Conservation (phyloP, 2,888 invertebrate species). For the Papilio elwesi region DNA sequence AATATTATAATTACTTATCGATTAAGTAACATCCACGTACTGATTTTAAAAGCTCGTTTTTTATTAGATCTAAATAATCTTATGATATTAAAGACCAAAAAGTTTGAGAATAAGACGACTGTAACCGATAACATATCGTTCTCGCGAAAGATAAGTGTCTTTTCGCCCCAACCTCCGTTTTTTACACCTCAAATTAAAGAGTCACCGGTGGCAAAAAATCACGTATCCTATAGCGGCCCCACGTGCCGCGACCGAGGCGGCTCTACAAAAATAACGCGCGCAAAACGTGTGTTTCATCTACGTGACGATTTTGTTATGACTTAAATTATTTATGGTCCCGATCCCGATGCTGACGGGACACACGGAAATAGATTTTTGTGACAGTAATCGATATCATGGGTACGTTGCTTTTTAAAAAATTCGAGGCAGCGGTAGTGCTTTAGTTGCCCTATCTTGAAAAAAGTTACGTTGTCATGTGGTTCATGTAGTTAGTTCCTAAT, state of each 20-base stretch:
- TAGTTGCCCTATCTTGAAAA: not conserved
- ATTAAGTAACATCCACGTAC: too few relatives aligned
- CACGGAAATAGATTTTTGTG: constrained; percentile 51
- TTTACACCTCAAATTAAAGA: constrained; percentile 70
- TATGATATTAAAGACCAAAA: not conserved
- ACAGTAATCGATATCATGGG: constrained; percentile 40
- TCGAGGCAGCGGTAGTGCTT: not conserved
- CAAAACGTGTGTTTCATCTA: constrained; percentile 77
- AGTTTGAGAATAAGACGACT: constrained; percentile 58
- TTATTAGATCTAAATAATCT: too few relatives aligned
- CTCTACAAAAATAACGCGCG: constrained; percentile 61
- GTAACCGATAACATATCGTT: constrained; percentile 75
- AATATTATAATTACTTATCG: too few relatives aligned
- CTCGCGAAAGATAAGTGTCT: constrained; percentile 78
- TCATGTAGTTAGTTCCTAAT: not conserved
- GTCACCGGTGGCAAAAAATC: constrained; percentile 59
- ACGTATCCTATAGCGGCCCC: constrained; percentile 62
- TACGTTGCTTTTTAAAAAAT: constrained; percentile 4
- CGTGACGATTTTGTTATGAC: constrained; percentile 83
- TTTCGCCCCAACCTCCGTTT: constrained; percentile 59
- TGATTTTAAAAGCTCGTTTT: too few relatives aligned
- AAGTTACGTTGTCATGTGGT: not conserved
- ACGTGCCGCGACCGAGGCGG: constrained; percentile 46
- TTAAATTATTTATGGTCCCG: constrained; percentile 67
- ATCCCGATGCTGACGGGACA: constrained; percentile 36